phyloP scores from a whole-genome alignment of 2,113 vertebrate species.

The Dascyllus trimaculatus region DNA sequence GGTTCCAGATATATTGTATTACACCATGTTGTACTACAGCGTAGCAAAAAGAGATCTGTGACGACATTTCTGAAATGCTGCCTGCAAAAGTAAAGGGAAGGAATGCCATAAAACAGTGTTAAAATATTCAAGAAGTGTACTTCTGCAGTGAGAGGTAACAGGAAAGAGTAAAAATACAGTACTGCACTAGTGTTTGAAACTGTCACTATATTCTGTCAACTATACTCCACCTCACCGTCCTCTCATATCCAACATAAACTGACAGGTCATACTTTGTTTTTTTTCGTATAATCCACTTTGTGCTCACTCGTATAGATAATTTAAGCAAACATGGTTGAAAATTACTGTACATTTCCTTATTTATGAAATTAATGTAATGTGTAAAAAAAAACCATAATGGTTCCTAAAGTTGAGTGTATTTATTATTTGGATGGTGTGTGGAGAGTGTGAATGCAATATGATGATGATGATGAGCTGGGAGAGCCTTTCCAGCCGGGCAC shows the following conservation, averaged over 20 bases:
- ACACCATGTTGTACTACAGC: background rate
- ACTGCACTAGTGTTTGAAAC: conserved; percentile 55
- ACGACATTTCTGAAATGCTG: conserved; percentile 29
- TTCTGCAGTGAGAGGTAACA: conserved; percentile 21
- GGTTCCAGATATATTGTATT: background rate
- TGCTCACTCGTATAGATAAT: conserved; percentile 53
- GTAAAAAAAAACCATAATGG: conserved; percentile 38
- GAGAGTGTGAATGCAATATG: conserved; percentile 63
- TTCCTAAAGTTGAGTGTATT: conserved; percentile 76
- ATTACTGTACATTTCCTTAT: conserved; percentile 76
- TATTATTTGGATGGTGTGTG: conserved; percentile 77
- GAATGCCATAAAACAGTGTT: conserved; percentile 67
- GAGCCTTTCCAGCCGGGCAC: conserved; percentile 52
- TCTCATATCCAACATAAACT: conserved; percentile 53
- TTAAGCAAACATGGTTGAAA: conserved; percentile 63
- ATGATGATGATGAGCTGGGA: conserved; percentile 34
- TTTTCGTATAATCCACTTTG: conserved; percentile 59
- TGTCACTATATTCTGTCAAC: conserved; percentile 34
- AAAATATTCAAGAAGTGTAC: conserved; percentile 57
- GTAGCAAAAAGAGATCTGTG: conserved; percentile 48
- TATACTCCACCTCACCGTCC: conserved; percentile 47
- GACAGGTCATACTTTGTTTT: conserved; percentile 55
- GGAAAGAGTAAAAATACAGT: conserved; percentile 6
- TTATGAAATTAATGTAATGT: conserved; percentile 75
- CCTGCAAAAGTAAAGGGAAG: conserved; percentile 62